Evolutionary conservation across 2,113 vertebrate species (phyloP).

Genomic region (Alosa alosa): DNA sequence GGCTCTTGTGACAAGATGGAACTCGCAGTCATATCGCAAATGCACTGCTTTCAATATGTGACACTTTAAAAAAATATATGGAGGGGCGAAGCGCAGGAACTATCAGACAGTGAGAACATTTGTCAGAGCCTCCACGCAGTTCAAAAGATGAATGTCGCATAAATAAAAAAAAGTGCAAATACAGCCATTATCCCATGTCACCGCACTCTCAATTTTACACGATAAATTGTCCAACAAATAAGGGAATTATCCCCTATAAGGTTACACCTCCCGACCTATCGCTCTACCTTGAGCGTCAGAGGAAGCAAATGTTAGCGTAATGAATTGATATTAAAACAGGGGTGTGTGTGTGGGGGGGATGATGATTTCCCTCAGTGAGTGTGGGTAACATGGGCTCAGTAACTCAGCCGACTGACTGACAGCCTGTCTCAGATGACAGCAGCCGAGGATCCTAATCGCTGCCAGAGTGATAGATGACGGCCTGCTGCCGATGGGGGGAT

Average conservation of each 20-base stretch:
- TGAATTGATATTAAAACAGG: constrained; percentile 27
- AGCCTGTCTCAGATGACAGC: constrained; percentile 49
- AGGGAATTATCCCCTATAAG: constrained; percentile 22
- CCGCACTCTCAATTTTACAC: background rate
- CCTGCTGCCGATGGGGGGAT: background rate
- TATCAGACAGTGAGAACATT: background rate
- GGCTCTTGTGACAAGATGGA: constrained; percentile 3
- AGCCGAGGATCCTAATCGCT: constrained; percentile 49
- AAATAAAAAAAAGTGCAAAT: constrained; percentile 11
- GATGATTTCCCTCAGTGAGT: constrained; percentile 30
- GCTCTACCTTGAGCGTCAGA: background rate
- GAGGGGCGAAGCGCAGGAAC: background rate
- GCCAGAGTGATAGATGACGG: constrained; percentile 41
- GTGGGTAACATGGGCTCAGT: constrained; percentile 32
- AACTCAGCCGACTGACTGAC: constrained; percentile 50
- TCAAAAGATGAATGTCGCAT: background rate
- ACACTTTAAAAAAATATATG: background rate
- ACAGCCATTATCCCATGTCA: background rate
- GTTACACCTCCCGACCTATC: background rate
- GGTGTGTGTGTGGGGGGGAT: background rate
- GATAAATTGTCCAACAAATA: constrained; percentile 1
- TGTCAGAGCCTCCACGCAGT: background rate
- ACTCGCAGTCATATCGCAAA: background rate
- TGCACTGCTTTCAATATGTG: background rate
- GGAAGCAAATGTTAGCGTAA: constrained; percentile 36